Evolutionary conservation across 1,140 invertebrate genomes (phyloP).

Genomic region (Drosophila varians): DNA sequence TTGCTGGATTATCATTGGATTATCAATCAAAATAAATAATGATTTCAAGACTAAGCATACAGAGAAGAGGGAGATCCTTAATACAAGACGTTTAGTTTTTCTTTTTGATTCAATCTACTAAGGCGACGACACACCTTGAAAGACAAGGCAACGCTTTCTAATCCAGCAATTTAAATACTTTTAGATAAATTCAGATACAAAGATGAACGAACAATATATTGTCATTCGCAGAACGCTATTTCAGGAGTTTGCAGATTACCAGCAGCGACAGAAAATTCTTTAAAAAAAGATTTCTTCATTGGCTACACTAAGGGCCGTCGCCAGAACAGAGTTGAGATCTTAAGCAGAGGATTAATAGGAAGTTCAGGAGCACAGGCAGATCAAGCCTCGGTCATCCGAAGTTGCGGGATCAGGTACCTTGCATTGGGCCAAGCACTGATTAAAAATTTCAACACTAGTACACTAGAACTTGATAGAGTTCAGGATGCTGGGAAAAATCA

Average conservation of each 20-base stretch:
- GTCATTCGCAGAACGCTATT: conserved; percentile 66
- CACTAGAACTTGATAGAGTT: background rate
- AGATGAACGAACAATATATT: conserved; percentile 6
- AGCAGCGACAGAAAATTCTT: conserved; percentile 18
- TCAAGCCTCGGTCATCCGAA: background rate
- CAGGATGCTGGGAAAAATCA: conserved; percentile 2
- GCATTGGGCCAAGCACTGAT: no score
- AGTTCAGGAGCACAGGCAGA: background rate
- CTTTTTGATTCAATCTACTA: conserved; percentile 19
- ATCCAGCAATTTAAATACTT: conserved; percentile 72
- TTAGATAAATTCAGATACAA: conserved; percentile 2
- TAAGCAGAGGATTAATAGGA: background rate
- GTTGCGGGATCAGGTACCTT: no score
- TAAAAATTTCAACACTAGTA: background rate
- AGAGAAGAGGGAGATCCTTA: conserved; percentile 7
- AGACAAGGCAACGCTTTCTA: conserved; percentile 43
- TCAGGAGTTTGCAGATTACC: conserved; percentile 15
- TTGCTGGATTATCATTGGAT: conserved; percentile 70
- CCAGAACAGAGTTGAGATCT: conserved; percentile 26
- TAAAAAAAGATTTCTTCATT: background rate
- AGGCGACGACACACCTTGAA: conserved; percentile 67
- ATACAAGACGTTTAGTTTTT: conserved; percentile 4
- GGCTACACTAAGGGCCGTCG: conserved; percentile 62
- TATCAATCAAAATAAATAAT: conserved; percentile 49
- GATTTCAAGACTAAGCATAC: conserved; percentile 37